Base-by-base conservation (phyloP, 2,113 vertebrate species). In the Elaphurus davidianus region DNA sequence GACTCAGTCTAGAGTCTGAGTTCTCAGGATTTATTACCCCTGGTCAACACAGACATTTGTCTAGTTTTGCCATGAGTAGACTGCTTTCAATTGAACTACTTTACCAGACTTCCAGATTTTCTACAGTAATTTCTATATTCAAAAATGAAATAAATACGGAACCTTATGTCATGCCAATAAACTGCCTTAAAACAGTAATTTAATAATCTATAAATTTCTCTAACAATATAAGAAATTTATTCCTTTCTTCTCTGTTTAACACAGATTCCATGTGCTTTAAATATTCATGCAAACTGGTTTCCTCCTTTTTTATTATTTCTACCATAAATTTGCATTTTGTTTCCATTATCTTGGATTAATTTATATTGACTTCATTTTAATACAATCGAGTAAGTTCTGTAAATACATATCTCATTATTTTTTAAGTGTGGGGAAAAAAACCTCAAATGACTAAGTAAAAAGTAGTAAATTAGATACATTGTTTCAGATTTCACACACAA, bases 401-500 rank as follows among this genome's bases (percentile, higher is more conserved):
- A 71, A 95, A 47, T 97, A 87, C 4, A 27, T 47, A 78, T 55
- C 67, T 91, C 30, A 45, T 85, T 93, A 45, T 83, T 90, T 96
- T 91, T 36, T 54, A 86, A 87, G 50, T 74, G 1, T 40, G 36
- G 12, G 17, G 11, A 30, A 60, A 59, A 59, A 3, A 82, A 43
- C n/a, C 7, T 85, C 62, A 95, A 91, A 87, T 67, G 52, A 82
- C 40, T 93, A 36, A 95, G 21, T 47, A 87, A 97, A 91, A 83
- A 78, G 16, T 84, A 45, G 7, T 57, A 90, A 93, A 57, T 23
- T 54, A 94, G 67, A 91, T 88, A 12, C 27, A 59, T 91, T 76
- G 7, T 40, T 91, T 76, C 14, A 71, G 43, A 60, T 88, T 88
- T 96, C 33, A 43, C 16, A 85, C 17, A 33, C 76, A 97, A 60